A percentile compares a stretch with the other conserved stretches of the same genome.
Evolutionary conservation across 2,888 invertebrate species (phyloP).

Genomic region (Prosapia bicincta): DNA sequence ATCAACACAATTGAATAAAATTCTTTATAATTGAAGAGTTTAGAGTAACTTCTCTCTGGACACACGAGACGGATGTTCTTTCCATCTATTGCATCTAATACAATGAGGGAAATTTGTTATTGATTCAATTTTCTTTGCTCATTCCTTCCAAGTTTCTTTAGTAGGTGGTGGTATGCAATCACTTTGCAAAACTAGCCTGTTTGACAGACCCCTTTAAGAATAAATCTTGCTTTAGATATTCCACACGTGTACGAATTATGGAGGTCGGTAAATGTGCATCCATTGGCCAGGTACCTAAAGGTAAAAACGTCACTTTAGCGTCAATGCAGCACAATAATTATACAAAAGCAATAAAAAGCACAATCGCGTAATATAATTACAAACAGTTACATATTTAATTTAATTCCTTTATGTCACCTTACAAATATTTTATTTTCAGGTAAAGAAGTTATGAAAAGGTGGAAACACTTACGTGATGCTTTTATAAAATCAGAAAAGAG

Average conservation of each 20-base stretch:
- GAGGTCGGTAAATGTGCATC: constrained; percentile 5
- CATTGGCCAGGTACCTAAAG: constrained; percentile 5
- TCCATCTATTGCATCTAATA: constrained; percentile 6
- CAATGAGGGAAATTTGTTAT: constrained; percentile 10
- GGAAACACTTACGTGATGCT: constrained; percentile 10
- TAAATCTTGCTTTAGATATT: not conserved
- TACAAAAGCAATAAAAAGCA: not conserved
- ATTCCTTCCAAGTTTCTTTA: too few species aligned
- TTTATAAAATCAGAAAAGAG: constrained; percentile 2
- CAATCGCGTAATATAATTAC: too few species aligned
- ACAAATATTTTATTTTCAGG: constrained; percentile 5
- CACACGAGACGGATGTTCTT: constrained; percentile 4
- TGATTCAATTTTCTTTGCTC: too few species aligned
- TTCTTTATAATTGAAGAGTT: constrained; percentile 5
- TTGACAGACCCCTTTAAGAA: not conserved
- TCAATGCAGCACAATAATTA: not conserved
- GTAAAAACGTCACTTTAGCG: not conserved
- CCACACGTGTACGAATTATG: constrained; percentile 2
- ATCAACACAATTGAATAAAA: constrained; percentile 12
- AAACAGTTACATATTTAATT: not conserved
- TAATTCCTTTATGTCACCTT: not conserved
- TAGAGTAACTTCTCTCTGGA: constrained; percentile 1
- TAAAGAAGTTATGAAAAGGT: constrained; percentile 9
- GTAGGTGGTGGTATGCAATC: not conserved
- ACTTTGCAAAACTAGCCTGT: not conserved